Conservation (phyloP, 2,888 invertebrate genomes). For the Dynastes grantii region DNA sequence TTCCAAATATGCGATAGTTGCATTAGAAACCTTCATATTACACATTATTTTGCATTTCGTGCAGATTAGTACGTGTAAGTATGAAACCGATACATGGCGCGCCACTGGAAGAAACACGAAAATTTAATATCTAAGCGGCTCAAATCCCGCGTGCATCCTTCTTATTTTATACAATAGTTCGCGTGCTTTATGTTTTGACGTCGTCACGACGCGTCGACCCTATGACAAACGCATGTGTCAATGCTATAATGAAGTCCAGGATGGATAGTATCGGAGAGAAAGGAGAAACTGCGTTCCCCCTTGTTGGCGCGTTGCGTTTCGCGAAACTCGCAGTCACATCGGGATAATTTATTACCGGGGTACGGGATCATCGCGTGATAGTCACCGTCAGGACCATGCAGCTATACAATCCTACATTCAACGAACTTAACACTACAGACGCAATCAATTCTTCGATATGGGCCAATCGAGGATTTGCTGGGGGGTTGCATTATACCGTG, state of each 20-base stretch:
- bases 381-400: conserved; percentile 23
- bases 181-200: conserved; percentile 50
- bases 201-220: conserved; percentile 27
- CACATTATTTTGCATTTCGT: too few relatives aligned
- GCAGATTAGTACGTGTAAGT: too few relatives aligned
- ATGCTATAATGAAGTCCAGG: conserved; percentile 65
- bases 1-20: too few relatives aligned
- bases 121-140: conserved; percentile 61
- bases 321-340: conserved; percentile 44
- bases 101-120: conserved; percentile 30
- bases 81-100: too few relatives aligned
- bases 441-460: conserved; percentile 12
- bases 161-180: conserved; percentile 56
- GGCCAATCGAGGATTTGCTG: conserved; percentile 9
- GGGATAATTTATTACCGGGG: conserved; percentile 68
- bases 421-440: conserved; percentile 3
- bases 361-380: conserved; percentile 68
- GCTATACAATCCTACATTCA: conserved; percentile 26
- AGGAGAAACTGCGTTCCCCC: conserved; percentile 33
- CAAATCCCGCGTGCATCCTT: conserved; percentile 62
- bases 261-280: conserved; percentile 56
- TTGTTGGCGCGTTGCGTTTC: conserved; percentile 23
- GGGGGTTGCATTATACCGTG: conserved; percentile 2
- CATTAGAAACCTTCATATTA: too few relatives aligned
- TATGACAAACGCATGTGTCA: conserved; percentile 67